These are phyloP conservation scores for Aquatica leii DNA, from an alignment of 2,888 invertebrate species.

Conservation along the genomic window DNA sequence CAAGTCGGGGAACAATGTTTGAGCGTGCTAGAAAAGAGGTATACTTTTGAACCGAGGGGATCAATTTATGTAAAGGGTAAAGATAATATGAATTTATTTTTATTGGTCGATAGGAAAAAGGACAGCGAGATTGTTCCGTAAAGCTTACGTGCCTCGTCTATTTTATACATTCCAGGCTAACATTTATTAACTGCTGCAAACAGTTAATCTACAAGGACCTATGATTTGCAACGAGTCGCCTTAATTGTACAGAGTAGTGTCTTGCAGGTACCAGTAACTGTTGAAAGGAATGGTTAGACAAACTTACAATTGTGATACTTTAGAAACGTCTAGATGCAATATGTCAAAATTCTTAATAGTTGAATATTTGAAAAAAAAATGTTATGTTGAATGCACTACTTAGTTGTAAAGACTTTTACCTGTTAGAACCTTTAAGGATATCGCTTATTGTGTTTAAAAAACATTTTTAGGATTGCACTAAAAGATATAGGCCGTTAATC, in stretches of 20 bases:
- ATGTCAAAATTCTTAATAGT: no score
- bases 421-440: no score
- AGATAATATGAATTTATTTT: slow-evolving; percentile 92
- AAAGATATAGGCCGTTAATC: no score
- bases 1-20: slow-evolving; percentile 83
- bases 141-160: slow-evolving; percentile 28
- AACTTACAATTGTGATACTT: no score
- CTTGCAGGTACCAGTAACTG: background rate
- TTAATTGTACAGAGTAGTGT: slow-evolving; percentile 24
- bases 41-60: slow-evolving; percentile 91
- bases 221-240: slow-evolving; percentile 22
- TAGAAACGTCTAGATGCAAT: no score
- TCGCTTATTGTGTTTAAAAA: no score
- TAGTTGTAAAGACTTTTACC: no score
- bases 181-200: background rate
- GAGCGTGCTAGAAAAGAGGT: slow-evolving; percentile 73
- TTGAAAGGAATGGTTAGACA: background rate
- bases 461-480: no score
- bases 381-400: no score
- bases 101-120: slow-evolving; percentile 66
- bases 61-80: slow-evolving; percentile 97
- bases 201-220: background rate
- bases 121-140: slow-evolving; percentile 16
- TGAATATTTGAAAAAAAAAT: no score
- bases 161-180: slow-evolving; percentile 24